A percentile compares a stretch with the other conserved stretches of the same genome.
Evolutionary conservation across 2,113 vertebrate species (phyloP).

Genomic region (Podiceps cristatus): DNA sequence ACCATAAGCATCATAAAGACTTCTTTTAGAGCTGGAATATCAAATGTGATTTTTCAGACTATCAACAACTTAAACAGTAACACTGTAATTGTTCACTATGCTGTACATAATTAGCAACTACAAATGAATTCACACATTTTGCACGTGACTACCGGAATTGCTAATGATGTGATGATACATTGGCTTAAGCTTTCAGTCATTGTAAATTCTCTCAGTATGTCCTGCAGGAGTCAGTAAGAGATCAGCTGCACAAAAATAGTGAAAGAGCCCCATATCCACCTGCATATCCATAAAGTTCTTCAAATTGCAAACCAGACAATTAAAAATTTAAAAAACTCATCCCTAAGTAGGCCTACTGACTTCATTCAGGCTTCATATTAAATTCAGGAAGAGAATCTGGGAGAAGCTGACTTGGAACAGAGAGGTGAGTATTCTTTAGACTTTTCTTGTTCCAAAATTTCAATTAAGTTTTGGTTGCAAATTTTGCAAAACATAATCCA

Average conservation of each 20-base stretch:
- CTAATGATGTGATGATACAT: neutral
- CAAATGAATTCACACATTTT: neutral
- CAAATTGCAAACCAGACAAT: neutral
- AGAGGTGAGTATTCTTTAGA: accelerated
- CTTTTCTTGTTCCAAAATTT: neutral
- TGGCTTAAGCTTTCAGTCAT: neutral
- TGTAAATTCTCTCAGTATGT: neutral
- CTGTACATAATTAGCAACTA: neutral
- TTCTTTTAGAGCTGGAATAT: neutral
- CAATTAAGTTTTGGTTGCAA: neutral
- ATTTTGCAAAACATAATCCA: neutral
- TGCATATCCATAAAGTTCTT: neutral
- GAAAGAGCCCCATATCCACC: neutral
- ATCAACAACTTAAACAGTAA: neutral
- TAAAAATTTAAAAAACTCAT: neutral
- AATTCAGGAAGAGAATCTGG: neutral
- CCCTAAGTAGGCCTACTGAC: neutral
- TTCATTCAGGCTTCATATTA: neutral
- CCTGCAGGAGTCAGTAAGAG: neutral
- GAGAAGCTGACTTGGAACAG: neutral
- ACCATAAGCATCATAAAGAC: neutral
- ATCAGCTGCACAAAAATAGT: neutral
- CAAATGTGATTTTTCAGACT: neutral
- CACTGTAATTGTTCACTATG: neutral
- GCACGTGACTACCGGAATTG: neutral